Base-by-base conservation (phyloP, 1,140 invertebrate species). In the Pseudomyrmex pallidus region DNA sequence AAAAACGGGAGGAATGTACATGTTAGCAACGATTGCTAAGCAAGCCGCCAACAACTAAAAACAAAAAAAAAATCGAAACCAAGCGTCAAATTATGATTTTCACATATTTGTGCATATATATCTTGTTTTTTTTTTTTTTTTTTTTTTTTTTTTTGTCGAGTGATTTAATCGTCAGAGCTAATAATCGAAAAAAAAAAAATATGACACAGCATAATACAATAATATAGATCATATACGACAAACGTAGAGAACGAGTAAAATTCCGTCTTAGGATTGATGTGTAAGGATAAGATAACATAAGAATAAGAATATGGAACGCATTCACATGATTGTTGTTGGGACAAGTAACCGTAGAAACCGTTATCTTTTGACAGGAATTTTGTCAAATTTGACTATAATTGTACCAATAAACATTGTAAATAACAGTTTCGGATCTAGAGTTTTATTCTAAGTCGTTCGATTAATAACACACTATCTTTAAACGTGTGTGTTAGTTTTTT, bases 391-490 rank as follows among this genome's bases (percentile, higher is more conserved):
- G 67, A 82, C 56, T 85, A 68, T 78, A 82, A 86, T 84, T 89
- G 48, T 84, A 89, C 62, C 70, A 89, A 89, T 89, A 88, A 89
- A 86, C 63, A 74, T 74, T 89, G 85, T 89, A 89, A 84, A 89
- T 89, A 88, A 89, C 74, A 86, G 57, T 86, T 52, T 88, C 59
- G 62, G 68, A 80, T 85, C 62, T 89, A 68, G 57, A 89, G 88
- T 86, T 89, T 85, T 84, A 88, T 84, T 88, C 74, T 72, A 80
- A 80, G 85, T 88, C 84, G 62, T 85, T 77, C 25, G 44, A 72
- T 84, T 64, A 80, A 70, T 82, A 25, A 85, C 46, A 82, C 63
- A 62, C 44, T 61, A 63, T 72, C 74, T 61, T 80, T 68, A 64
- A 80, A 52, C 13, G 13, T 52, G 50, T 90, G 82, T 73, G 77